These are phyloP conservation scores for Epinotia nisella DNA, from an alignment of 2,888 invertebrate genomes.

Conservation along the genomic window DNA sequence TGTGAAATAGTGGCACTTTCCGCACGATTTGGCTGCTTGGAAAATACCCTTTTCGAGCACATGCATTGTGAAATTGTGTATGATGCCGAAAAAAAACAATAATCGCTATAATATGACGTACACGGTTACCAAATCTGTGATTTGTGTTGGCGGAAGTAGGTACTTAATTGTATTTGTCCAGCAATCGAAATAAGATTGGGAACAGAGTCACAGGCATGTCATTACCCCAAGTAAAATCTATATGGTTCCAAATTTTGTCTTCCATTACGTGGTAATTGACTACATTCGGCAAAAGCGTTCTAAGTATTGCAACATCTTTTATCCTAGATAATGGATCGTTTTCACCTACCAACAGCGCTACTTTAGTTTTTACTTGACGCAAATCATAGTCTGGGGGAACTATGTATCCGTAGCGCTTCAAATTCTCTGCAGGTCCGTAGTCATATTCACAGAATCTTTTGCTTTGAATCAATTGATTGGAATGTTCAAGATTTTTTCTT, in stretches of 20 bases:
- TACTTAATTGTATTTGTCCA: conserved; percentile 45
- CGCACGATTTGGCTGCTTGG: too few relatives aligned
- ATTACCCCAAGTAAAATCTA: conserved; percentile 57
- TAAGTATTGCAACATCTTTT: conserved; percentile 52
- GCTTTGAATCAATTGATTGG: conserved; percentile 53
- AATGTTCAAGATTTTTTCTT: conserved; percentile 59
- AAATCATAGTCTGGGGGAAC: conserved; percentile 61
- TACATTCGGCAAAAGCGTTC: conserved; percentile 55
- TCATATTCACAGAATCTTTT: conserved; percentile 59
- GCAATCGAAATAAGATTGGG: conserved; percentile 52
- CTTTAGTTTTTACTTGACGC: conserved; percentile 54
- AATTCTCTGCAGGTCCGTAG: conserved; percentile 56
- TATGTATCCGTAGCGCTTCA: conserved; percentile 51
- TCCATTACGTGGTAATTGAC: conserved; percentile 53
- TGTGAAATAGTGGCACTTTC: too few relatives aligned
- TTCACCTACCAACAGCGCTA: conserved; percentile 72
- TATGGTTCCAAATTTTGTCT: conserved; percentile 55
- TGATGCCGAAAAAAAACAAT: too few relatives aligned
- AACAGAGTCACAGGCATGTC: conserved; percentile 57
- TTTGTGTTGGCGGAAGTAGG: too few relatives aligned
- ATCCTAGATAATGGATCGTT: conserved; percentile 81
- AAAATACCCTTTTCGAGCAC: too few relatives aligned
- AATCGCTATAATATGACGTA: too few relatives aligned
- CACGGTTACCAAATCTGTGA: too few relatives aligned
- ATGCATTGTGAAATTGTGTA: too few relatives aligned